These are phyloP conservation scores for Carassius gibelio DNA, from an alignment of 2,113 vertebrate genomes.

Conservation along the genomic window DNA sequence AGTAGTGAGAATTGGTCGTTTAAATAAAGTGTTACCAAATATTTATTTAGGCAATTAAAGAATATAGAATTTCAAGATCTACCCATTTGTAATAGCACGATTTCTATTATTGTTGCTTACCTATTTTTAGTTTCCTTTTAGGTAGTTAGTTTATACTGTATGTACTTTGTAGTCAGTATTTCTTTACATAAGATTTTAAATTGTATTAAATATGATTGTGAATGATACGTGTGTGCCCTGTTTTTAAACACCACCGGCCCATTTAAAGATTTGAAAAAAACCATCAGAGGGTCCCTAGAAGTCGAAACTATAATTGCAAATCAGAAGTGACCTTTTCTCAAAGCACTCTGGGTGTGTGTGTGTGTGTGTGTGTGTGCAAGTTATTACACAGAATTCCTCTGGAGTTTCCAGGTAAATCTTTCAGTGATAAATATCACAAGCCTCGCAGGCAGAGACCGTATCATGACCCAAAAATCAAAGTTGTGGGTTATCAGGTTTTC, in stretches of 20 bases:
- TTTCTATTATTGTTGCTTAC: too few relatives aligned
- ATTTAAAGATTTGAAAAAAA: constrained; percentile 13
- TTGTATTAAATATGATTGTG: not conserved
- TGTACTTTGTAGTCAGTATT: too few relatives aligned
- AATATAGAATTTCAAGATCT: too few relatives aligned
- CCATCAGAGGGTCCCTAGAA: not conserved
- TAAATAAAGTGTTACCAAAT: too few relatives aligned
- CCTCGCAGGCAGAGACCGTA: constrained; percentile 6
- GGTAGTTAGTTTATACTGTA: too few relatives aligned
- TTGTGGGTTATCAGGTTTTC: not conserved
- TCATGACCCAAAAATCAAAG: constrained; percentile 28
- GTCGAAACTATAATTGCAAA: constrained; percentile 42
- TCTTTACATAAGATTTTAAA: too few relatives aligned
- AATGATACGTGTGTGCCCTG: not conserved
- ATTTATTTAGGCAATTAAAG: too few relatives aligned
- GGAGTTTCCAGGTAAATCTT: constrained; percentile 43
- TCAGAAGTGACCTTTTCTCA: constrained; percentile 45
- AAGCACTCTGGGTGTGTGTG: not conserved
- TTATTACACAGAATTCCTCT: constrained; percentile 37
- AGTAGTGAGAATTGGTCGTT: too few relatives aligned
- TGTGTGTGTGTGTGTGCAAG: not conserved
- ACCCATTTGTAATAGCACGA: too few relatives aligned
- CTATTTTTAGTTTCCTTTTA: too few relatives aligned
- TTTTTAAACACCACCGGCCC: not conserved
- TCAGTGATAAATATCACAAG: constrained; percentile 27